Evolutionary conservation across 1,140 invertebrate species (phyloP), one percentile per base, ranked within the genome.

Genomic region (Neuroterus valhalla): DNA sequence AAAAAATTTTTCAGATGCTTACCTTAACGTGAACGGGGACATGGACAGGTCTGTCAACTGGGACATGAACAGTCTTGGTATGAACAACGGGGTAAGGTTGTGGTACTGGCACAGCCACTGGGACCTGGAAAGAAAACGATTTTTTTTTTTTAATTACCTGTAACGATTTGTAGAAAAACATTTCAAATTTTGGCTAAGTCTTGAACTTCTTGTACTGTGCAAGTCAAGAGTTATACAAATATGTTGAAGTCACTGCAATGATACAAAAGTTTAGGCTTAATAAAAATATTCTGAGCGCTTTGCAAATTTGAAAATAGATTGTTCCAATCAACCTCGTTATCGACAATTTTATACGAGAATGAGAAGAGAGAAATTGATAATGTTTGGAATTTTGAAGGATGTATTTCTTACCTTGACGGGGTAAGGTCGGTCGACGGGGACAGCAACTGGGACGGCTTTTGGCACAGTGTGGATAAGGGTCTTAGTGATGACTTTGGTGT

Each of bases 81-180:
- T 90, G 81, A 14, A 90, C 69, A 0, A 89, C 89, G 66, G 89
- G 89, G 76, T 89, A 89, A 1, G 88, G 88, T 50, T 86, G 80
- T 62, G 86, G 88, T 0, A 89, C 89, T 45, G 87, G 88, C n/a
- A 89, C 87, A 2, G 80, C 82, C 15, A 90, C 89, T 80, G 89
- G 84, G 12, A 90, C 88, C 87, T 90, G 70, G 12, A 82, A 45
- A 45, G 69, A 19, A 74, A 19, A 68, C n/a, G n/a, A n/a, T n/a
- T n/a, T n/a, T n/a, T n/a, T n/a, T n/a, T n/a, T n/a, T n/a, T n/a
- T n/a, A n/a, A n/a, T n/a, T n/a, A n/a, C n/a, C n/a, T n/a, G n/a
- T n/a, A n/a, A n/a, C n/a, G n/a, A n/a, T n/a, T n/a, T n/a, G n/a
- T n/a, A n/a, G n/a, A n/a, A n/a, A n/a, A n/a, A n/a, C n/a, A n/a